Percentiles rank a stretch among this genome's conserved stretches.
Evolutionary conservation across 2,797 vertebrate genomes (phyloP).

Genomic region (Lates japonicus): DNA sequence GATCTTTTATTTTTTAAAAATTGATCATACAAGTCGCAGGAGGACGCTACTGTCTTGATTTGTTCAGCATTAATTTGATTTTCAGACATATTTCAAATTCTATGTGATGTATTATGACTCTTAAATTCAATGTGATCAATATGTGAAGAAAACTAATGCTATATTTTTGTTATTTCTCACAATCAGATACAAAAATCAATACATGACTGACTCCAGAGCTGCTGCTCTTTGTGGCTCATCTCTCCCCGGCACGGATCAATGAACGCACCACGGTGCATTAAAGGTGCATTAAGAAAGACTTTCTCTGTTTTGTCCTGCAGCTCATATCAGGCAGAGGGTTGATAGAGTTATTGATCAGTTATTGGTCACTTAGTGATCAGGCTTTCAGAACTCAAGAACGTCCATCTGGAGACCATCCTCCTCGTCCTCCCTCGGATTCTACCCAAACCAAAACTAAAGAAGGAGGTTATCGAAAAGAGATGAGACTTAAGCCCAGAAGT

Average conservation of each 20-base stretch:
- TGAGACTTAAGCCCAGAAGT: no score
- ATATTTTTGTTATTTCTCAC: no score
- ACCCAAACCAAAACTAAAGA: no score
- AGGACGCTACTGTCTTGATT: no score
- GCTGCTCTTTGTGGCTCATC: slow-evolving; percentile 36
- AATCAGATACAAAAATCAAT: slow-evolving; percentile 32
- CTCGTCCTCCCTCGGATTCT: neutral
- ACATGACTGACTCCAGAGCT: slow-evolving; percentile 15
- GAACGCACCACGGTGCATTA: slow-evolving; percentile 49
- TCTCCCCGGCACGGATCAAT: slow-evolving; percentile 53
- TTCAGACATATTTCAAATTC: no score
- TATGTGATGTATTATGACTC: no score
- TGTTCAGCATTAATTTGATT: no score
- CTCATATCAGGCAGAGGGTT: slow-evolving; percentile 14
- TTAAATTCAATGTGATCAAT: no score
- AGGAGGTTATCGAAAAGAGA: no score
- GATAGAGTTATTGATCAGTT: slow-evolving; percentile 41
- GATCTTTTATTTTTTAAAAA: no score
- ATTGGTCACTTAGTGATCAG: neutral
- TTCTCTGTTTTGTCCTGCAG: slow-evolving; percentile 5
- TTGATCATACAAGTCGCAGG: no score
- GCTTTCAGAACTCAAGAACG: neutral
- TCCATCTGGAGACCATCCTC: neutral
- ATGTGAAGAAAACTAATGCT: no score
- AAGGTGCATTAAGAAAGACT: slow-evolving; percentile 58